Percentiles rank a stretch among this genome's conserved stretches.
Conservation (phyloP, 2,888 invertebrate species). For the Sphecodes monilicornis region DNA sequence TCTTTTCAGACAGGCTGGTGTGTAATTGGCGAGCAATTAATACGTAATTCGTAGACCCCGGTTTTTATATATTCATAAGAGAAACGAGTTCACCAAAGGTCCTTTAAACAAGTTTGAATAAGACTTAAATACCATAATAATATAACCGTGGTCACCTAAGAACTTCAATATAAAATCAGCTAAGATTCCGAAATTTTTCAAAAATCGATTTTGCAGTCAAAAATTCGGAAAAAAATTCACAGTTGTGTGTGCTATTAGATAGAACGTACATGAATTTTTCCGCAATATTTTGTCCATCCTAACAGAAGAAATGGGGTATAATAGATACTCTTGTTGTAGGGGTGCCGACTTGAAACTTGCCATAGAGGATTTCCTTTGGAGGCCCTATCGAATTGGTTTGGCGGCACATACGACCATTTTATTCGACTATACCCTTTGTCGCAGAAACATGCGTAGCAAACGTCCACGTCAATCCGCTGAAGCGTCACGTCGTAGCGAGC, state of each 20-base stretch:
- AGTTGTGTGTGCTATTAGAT: too few relatives aligned
- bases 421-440: not conserved
- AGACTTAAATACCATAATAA: too few relatives aligned
- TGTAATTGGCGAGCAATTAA: not conserved
- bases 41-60: not conserved
- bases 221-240: not conserved
- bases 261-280: not conserved
- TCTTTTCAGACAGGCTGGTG: not conserved
- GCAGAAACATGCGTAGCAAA: not conserved
- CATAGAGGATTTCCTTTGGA: not conserved
- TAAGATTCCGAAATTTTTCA: not conserved
- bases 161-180: too few relatives aligned
- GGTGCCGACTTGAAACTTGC: not conserved
- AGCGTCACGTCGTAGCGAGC: not conserved
- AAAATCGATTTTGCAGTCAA: not conserved
- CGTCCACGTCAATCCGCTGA: not conserved
- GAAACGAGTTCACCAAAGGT: not conserved
- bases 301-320: not conserved
- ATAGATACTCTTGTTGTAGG: not conserved
- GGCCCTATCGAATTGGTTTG: not conserved
- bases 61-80: not conserved
- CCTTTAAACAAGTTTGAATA: not conserved
- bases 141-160: too few relatives aligned
- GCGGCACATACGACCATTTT: not conserved
- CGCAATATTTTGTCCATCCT: not conserved